Evolutionary conservation across 2,797 vertebrate genomes (phyloP), one percentile per base, ranked within the genome.

Genomic region (Calcarius lapponicus): DNA sequence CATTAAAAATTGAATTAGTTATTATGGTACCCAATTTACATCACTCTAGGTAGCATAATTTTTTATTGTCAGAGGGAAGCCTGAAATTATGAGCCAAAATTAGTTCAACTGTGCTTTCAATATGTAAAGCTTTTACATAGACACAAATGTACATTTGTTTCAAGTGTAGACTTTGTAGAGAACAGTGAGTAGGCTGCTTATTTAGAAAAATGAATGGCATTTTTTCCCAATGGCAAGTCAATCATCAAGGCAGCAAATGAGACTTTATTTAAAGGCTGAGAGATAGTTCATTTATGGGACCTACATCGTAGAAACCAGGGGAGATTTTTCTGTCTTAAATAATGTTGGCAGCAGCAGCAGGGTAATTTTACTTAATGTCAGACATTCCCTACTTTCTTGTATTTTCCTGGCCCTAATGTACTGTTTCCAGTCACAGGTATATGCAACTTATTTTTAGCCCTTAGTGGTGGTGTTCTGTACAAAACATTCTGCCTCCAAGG

Each of bases 351-450:
- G 47, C 50, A 47, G 51, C 40, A 47, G 54, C n/a, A 73, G 64
- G 21, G 22, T 58, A 48, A 61, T 95, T 89, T 82, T 85, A 36
- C 64, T 80, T 76, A 32, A 88, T 73, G 60, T 93, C 56, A 80
- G 13, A 40, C 17, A 11, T 61, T 79, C 48, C 45, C 20, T 11
- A 36, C 82, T 89, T 93, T 80, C 60, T 86, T 94, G 53, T 25
- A 50, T 92, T 95, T 93, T 94, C 71, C 65, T 95, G 67, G 81
- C 82, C 34, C 21, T 85, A 18, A 36, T 92, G 13, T 80, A 43
- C 29, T 76, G 34, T 83, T 95, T 94, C 72, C 84, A 82, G 67
- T 85, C 61, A 89, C 17, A 91, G 92, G 90, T 96, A 74, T 57
- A 82, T 22, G 29, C 38, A 75, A 15, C n/a, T 82, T 92, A 82